phyloP scores from a whole-genome alignment of 2,797 vertebrate genomes.

The Eulemur coronatus region DNA sequence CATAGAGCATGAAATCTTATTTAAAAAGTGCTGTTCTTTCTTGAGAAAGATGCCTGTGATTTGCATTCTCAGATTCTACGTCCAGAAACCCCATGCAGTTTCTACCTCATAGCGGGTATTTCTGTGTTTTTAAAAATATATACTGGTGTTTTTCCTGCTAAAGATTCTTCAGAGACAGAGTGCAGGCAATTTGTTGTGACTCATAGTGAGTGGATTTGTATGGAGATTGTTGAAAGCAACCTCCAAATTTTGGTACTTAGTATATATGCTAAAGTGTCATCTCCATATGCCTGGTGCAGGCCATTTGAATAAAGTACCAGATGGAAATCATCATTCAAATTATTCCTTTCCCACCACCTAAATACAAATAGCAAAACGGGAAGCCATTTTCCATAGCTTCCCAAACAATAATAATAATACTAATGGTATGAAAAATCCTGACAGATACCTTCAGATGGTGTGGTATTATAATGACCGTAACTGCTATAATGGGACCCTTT shows the following conservation, averaged over 20 bases:
- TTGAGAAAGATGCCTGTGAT: not conserved
- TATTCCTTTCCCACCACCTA: slow-evolving; percentile 44
- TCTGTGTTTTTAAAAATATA: not conserved
- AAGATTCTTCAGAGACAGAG: not conserved
- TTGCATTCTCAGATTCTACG: not conserved
- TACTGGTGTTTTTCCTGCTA: not conserved
- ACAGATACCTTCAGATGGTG: slow-evolving; percentile 42
- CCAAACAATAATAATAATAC: slow-evolving; percentile 63
- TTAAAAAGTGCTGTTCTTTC: slow-evolving; percentile 27
- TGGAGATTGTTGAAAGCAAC: not conserved
- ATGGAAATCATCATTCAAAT: slow-evolving; percentile 59
- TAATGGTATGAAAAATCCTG: slow-evolving; percentile 32
- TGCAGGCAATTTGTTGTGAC: not conserved
- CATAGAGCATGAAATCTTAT: slow-evolving; percentile 50
- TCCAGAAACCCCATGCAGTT: not conserved
- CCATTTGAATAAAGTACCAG: slow-evolving; percentile 58
- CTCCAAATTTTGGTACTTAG: not conserved
- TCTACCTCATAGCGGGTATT: not conserved
- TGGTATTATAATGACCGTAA: slow-evolving; percentile 60
- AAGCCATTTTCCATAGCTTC: slow-evolving; percentile 51
- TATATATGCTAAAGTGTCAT: not conserved
- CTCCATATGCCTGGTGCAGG: not conserved
- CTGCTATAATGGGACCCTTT: slow-evolving; percentile 60
- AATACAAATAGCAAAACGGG: slow-evolving; percentile 52
- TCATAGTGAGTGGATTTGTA: not conserved